Evolutionary conservation across 2,797 vertebrate species (phyloP).

Genomic region (Manis pentadactyla): DNA sequence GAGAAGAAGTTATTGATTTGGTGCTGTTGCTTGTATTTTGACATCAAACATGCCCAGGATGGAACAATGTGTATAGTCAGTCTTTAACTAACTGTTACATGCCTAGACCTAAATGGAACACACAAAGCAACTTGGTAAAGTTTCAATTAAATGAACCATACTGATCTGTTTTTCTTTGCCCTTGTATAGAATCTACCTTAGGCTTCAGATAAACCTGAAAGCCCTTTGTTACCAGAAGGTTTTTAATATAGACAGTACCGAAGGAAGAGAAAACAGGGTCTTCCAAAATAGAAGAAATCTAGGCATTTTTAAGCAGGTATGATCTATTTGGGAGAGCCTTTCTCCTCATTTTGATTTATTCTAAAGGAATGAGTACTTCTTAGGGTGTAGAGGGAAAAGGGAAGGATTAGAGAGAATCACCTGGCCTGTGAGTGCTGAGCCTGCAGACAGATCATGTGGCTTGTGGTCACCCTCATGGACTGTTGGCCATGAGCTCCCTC

Average conservation of each 20-base stretch:
- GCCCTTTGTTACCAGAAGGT: neutral
- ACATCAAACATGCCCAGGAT: neutral
- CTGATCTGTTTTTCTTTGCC: neutral
- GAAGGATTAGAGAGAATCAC: neutral
- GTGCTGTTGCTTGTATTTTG: neutral
- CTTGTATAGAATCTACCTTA: neutral
- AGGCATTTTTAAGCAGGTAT: neutral
- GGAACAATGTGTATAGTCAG: no score
- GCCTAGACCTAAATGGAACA: no score
- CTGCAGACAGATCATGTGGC: neutral
- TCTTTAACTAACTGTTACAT: accelerated
- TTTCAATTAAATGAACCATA: neutral
- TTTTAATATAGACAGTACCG: neutral
- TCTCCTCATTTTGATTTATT: neutral
- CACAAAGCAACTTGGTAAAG: neutral
- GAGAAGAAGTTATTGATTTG: neutral
- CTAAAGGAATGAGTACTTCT: neutral
- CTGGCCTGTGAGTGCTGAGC: neutral
- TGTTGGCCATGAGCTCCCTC: neutral
- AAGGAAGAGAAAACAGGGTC: neutral
- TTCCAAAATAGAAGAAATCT: neutral
- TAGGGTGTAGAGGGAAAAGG: neutral
- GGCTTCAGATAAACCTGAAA: neutral
- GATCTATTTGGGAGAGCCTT: neutral
- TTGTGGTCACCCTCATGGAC: neutral